Conservation (phyloP, 2,797 vertebrate species). For the Xiphophorus birchmanni region DNA sequence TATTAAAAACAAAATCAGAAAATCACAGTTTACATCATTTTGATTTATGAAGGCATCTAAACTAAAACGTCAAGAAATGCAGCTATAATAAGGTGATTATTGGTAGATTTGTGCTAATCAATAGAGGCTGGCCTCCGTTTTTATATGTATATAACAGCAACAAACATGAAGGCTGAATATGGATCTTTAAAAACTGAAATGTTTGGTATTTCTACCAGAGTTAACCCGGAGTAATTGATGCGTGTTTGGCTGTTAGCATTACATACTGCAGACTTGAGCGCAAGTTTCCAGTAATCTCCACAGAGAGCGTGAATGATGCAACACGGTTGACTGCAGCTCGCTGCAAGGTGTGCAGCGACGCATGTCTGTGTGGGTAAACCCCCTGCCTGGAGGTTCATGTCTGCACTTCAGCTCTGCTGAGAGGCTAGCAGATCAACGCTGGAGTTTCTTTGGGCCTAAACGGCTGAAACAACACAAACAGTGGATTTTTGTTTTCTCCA, state of each 20-base stretch:
- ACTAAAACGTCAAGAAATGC: neutral
- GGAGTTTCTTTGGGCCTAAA: neutral
- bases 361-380: conserved; percentile 14
- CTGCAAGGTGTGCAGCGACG: conserved; percentile 12
- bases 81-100: neutral
- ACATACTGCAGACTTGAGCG: neutral
- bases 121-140: neutral
- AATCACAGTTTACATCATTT: neutral
- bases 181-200: neutral
- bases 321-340: conserved; percentile 19
- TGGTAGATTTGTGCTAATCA: neutral
- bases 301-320: conserved; percentile 10
- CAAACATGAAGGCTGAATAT: neutral
- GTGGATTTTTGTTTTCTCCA: neutral
- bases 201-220: neutral
- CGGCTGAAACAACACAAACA: neutral
- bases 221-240: no score
- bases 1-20: neutral
- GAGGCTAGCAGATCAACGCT: neutral
- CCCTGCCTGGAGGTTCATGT: conserved; percentile 6
- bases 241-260: neutral
- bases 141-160: neutral
- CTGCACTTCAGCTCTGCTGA: conserved; percentile 1
- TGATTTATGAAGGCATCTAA: neutral
- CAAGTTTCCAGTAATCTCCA: conserved; percentile 9